A percentile compares a stretch with the other conserved stretches of the same genome.
These are phyloP conservation scores for Ammodytes dubius DNA, from an alignment of 2,113 vertebrate genomes.

Conservation along the genomic window DNA sequence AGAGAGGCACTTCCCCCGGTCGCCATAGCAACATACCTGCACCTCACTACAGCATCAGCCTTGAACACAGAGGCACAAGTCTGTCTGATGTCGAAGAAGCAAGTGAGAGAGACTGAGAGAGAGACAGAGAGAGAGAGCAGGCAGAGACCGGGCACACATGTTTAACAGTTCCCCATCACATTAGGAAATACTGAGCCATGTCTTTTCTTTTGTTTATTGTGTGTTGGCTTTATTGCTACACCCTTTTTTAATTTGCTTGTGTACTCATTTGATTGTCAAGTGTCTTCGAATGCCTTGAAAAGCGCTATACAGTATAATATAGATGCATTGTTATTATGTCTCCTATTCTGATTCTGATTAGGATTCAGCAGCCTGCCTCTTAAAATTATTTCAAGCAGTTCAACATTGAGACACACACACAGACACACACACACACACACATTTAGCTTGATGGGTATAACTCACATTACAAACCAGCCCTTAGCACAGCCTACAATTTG, in stretches of 20 bases:
- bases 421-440: constrained; percentile 2
- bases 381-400: background rate
- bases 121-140: background rate
- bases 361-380: constrained; percentile 11
- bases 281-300: too few relatives aligned
- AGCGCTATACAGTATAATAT: too few relatives aligned
- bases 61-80: constrained; percentile 47
- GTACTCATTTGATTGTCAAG: too few relatives aligned
- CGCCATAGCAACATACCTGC: constrained; percentile 76
- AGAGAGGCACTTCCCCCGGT: constrained; percentile 60
- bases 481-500: constrained; percentile 50
- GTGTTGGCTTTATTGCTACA: too few relatives aligned
- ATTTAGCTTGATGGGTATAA: constrained; percentile 22
- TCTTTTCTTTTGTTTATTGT: too few relatives aligned
- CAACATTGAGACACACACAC: background rate
- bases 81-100: constrained; percentile 50
- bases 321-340: too few relatives aligned
- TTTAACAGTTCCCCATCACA: too few relatives aligned
- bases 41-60: constrained; percentile 63
- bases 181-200: too few relatives aligned
- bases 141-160: background rate
- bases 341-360: constrained; percentile 8
- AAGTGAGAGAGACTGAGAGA: background rate
- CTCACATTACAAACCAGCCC: constrained; percentile 55
- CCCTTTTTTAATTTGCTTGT: too few relatives aligned